Evolutionary conservation across 1,140 invertebrate species (phyloP).

Genomic region (Drosophila arawakana): DNA sequence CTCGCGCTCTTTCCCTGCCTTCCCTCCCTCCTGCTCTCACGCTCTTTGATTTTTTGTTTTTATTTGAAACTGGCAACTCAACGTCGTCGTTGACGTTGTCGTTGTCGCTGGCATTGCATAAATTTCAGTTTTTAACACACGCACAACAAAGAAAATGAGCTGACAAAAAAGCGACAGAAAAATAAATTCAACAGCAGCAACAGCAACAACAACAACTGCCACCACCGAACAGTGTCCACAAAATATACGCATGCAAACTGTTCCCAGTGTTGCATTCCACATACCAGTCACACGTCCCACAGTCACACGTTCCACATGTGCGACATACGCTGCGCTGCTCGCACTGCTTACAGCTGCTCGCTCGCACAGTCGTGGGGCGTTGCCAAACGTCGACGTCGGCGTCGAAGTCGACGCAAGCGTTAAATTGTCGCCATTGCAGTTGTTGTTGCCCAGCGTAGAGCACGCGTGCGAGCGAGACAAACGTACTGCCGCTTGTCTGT

Average conservation of each 20-base stretch:
- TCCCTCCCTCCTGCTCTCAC: too few species aligned
- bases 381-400: slow-evolving; percentile 15
- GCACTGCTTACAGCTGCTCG: slow-evolving; percentile 30
- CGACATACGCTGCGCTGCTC: neutral
- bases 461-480: slow-evolving; percentile 61
- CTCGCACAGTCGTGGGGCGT: slow-evolving; percentile 50
- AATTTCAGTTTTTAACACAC: slow-evolving; percentile 66
- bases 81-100: slow-evolving; percentile 4
- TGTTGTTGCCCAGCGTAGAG: slow-evolving; percentile 30
- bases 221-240: slow-evolving; percentile 21
- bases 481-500: neutral
- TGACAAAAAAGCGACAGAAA: slow-evolving; percentile 31
- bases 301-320: slow-evolving; percentile 22
- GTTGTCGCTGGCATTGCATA: slow-evolving; percentile 66
- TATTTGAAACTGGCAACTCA: slow-evolving; percentile 25
- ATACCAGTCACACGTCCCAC: neutral
- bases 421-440: slow-evolving; percentile 74
- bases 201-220: slow-evolving; percentile 2
- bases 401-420: slow-evolving; percentile 50
- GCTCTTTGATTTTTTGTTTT: neutral
- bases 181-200: slow-evolving; percentile 2
- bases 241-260: slow-evolving; percentile 24
- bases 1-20: slow-evolving; percentile 9
- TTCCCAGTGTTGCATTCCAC: slow-evolving; percentile 47
- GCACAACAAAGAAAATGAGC: slow-evolving; percentile 45